Evolutionary conservation across 1,140 invertebrate species (phyloP), one percentile per base, ranked within the genome.

Genomic region (Drosophila parvula): DNA sequence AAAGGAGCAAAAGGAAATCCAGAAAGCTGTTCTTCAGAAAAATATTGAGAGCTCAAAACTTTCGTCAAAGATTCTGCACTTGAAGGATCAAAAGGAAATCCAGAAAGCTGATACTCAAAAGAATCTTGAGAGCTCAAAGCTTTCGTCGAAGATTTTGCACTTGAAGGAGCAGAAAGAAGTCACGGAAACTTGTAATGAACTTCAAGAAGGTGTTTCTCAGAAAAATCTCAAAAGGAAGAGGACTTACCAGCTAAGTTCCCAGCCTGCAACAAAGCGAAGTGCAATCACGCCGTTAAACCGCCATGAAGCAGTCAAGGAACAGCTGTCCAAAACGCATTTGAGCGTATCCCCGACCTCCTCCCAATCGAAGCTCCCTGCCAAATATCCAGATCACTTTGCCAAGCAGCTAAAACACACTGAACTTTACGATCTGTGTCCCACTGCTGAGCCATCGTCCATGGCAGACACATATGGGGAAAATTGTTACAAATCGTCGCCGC

Each of bases 321-420:
- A 34, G 18, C 34, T 38, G 2, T 3, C 12, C 12, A 62, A 64
- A 0, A 22, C 14, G 8, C 3, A 22, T 38, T 7, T 28, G 10
- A 7, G 34, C 1, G 32, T 5, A 12, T 41, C 41, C 11, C 9
- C 18, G 0, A 27, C 4, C 12, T 27, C 22, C 6, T 44, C 61
- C 9, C n/a, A 59, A 47, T 57, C 59, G 0, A 67, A 78, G 41
- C 36, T 86, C 2, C 76, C 82, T 10, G 5, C 32, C 0, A 58
- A 53, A n/a, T 86, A 86, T 61, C 83, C 83, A 5, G 56, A 67
- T 0, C 84, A 86, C 9, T 86, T 86, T 36, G 22, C 82, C 36
- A 80, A 88, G 38, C 83, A 86, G 28, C 12, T 84, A 4, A 41
- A 53, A 2, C 44, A 69, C 10, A 50, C 7, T 10, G 1, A 22